Conservation (phyloP, 2,888 invertebrate species). For the Andrena camellia region DNA sequence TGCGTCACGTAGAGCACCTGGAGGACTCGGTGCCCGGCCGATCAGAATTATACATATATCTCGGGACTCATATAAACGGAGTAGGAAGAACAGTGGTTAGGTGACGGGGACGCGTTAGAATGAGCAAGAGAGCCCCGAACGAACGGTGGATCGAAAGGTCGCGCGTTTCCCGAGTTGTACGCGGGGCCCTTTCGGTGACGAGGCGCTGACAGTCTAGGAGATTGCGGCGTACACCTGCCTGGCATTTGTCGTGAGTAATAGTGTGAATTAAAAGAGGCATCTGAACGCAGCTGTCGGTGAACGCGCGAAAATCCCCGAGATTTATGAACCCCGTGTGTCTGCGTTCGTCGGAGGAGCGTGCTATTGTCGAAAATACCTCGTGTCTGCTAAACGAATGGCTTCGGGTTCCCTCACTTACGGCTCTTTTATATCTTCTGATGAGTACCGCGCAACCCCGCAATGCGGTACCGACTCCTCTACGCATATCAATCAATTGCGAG, state of each 20-base stretch:
- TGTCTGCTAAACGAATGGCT: not conserved
- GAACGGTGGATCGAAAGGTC: not conserved
- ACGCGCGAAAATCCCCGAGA: conserved; percentile 4
- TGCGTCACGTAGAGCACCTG: not conserved
- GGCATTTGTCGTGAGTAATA: conserved; percentile 26
- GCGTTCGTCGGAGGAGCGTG: not conserved
- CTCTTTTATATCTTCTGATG: not conserved
- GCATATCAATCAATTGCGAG: conserved; percentile 29
- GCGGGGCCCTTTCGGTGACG: conserved; percentile 7
- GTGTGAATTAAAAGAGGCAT: conserved; percentile 7
- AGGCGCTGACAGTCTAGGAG: not conserved
- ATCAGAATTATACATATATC: conserved; percentile 2
- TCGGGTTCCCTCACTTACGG: not conserved
- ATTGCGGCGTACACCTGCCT: conserved; percentile 16
- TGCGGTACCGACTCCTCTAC: not conserved
- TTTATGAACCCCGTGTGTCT: conserved; percentile 2
- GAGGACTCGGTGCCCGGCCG: conserved; percentile 8
- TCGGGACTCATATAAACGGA: conserved; percentile 3
- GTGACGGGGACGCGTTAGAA: not conserved
- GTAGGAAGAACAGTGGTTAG: conserved; percentile 4
- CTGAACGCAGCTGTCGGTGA: not conserved
- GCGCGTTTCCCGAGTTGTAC: not conserved
- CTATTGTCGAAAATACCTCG: conserved; percentile 2
- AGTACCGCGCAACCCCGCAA: not conserved
- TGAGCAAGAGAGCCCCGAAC: not conserved